Conservation (phyloP, 2,888 invertebrate species). For the Strigamia maritima region DNA sequence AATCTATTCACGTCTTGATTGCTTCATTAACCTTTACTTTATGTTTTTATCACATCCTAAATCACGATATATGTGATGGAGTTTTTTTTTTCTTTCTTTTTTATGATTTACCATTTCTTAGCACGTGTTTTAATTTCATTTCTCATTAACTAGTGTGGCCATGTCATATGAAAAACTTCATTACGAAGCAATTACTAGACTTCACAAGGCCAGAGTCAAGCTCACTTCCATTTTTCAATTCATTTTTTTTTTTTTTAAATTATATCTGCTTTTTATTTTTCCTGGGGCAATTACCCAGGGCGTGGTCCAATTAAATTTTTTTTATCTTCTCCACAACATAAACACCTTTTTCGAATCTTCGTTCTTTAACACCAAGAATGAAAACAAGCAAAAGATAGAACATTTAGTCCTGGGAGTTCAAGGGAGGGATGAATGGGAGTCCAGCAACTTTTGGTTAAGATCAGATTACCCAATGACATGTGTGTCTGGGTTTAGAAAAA, state of each 20-base stretch:
- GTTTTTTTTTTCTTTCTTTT: not conserved
- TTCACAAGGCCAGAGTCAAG: not conserved
- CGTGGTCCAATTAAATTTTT: not conserved
- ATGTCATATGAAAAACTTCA: not conserved
- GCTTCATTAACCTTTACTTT: not conserved
- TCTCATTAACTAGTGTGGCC: not conserved
- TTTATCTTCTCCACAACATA: not conserved
- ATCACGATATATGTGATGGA: not conserved
- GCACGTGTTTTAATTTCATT: slow-evolving; percentile 9
- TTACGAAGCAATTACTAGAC: not conserved
- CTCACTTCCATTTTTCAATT: slow-evolving; percentile 22
- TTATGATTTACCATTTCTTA: not conserved
- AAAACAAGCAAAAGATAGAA: not conserved
- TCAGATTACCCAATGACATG: slow-evolving; percentile 25
- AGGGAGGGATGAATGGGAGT: not conserved
- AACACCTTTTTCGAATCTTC: not conserved
- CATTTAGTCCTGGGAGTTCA: not conserved
- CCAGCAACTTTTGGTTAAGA: not conserved
- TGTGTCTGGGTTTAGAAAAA: not conserved
- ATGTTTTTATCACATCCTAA: not conserved
- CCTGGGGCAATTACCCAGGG: not conserved
- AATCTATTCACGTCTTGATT: not conserved
- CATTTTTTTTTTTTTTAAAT: not conserved
- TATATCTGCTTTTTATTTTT: not conserved
- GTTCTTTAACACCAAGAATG: not conserved